Conservation (phyloP, 2,888 invertebrate genomes). For the Parthenolecanium corni region DNA sequence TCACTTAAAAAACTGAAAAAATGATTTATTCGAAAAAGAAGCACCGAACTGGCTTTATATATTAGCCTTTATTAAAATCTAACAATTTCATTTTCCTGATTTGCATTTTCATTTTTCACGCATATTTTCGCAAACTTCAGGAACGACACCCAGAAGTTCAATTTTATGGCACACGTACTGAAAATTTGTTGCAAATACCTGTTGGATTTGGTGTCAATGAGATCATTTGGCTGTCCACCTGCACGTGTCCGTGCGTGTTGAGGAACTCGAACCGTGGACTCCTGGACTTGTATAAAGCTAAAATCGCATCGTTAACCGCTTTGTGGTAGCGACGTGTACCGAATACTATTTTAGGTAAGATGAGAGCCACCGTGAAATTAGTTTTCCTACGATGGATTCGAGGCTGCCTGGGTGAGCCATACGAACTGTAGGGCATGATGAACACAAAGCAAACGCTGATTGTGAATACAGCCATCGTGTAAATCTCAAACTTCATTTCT, state of each 20-base stretch:
- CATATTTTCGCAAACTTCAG: too few species aligned
- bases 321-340: constrained; percentile 56
- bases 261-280: constrained; percentile 47
- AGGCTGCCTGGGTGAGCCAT: neutral
- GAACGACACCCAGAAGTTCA: too few species aligned
- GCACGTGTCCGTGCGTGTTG: constrained; percentile 49
- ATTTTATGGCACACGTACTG: too few species aligned
- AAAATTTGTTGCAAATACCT: too few species aligned
- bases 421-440: too few species aligned
- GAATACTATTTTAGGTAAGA: constrained; percentile 65
- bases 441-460: neutral
- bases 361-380: constrained; percentile 51
- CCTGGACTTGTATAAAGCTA: constrained; percentile 47
- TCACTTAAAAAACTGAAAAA: too few species aligned
- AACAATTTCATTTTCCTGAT: too few species aligned
- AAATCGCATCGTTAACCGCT: constrained; percentile 52
- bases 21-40: too few species aligned
- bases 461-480: neutral
- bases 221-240: constrained; percentile 56
- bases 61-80: too few species aligned
- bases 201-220: constrained; percentile 61
- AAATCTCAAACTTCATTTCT: constrained; percentile 11
- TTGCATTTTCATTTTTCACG: too few species aligned
- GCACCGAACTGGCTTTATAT: too few species aligned
- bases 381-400: constrained; percentile 6